These are phyloP conservation scores for Euproctis similis DNA, from an alignment of 2,888 invertebrate genomes.

Conservation along the genomic window DNA sequence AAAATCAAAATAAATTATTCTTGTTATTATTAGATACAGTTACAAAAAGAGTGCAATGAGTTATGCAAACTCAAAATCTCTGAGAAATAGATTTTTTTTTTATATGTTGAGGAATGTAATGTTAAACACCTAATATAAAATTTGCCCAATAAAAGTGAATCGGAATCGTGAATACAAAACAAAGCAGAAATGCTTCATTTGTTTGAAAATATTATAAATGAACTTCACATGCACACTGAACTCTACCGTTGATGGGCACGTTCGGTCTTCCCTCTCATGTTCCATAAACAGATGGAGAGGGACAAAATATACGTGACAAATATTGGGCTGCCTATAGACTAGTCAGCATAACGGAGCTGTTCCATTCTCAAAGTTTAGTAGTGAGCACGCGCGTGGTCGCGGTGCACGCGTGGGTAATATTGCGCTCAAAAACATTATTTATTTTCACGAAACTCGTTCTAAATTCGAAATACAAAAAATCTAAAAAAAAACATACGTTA, in stretches of 20 bases:
- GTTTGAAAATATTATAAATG: slow-evolving; percentile 30
- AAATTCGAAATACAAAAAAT: slow-evolving; percentile 37
- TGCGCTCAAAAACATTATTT: slow-evolving; percentile 43
- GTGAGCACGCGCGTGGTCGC: slow-evolving; percentile 58
- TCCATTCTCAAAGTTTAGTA: slow-evolving; percentile 49
- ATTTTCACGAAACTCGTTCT: slow-evolving; percentile 51
- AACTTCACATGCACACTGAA: slow-evolving; percentile 22
- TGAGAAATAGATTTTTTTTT: too few species aligned
- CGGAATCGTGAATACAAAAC: slow-evolving; percentile 49
- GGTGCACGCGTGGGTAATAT: slow-evolving; percentile 46
- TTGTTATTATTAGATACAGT: too few species aligned
- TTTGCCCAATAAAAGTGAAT: too few species aligned
- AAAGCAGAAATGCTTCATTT: slow-evolving; percentile 44
- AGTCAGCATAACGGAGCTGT: slow-evolving; percentile 30
- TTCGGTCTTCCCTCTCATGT: slow-evolving; percentile 24
- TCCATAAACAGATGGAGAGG: slow-evolving; percentile 24
- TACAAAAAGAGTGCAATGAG: too few species aligned
- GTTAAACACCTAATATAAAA: too few species aligned
- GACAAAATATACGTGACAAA: slow-evolving; percentile 24
- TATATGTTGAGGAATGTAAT: too few species aligned
- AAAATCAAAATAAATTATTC: too few species aligned
- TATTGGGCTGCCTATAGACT: slow-evolving; percentile 14
- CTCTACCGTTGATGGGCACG: slow-evolving; percentile 23
- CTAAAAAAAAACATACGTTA: slow-evolving; percentile 40
- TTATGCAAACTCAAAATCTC: too few species aligned